Evolutionary conservation across 2,888 invertebrate species (phyloP).

Genomic region (Drosophila macrospina): DNA sequence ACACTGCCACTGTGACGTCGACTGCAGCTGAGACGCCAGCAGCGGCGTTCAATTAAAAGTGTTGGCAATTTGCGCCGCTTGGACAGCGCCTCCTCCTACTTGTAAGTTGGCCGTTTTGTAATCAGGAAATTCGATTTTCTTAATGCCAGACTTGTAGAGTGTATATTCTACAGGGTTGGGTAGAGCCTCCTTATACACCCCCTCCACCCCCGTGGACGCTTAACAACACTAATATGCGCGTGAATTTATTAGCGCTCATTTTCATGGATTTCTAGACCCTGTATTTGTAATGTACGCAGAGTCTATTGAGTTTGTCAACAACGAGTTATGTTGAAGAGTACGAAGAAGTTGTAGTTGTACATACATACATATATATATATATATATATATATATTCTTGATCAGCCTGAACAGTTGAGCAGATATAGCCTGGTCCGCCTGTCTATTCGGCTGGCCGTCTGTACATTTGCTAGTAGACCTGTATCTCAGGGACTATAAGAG

Average conservation of each 20-base stretch:
- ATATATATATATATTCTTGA: too few species aligned
- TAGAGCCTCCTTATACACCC: too few species aligned
- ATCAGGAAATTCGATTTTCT: conserved; percentile 84
- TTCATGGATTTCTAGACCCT: conserved; percentile 21
- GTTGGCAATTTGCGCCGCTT: conserved; percentile 77
- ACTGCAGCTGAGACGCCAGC: conserved; percentile 28
- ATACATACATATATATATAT: too few species aligned
- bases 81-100: conserved; percentile 48
- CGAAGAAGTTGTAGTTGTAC: too few species aligned
- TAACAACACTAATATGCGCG: conserved; percentile 70
- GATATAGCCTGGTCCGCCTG: too few species aligned
- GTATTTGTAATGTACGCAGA: not conserved
- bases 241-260: conserved; percentile 80
- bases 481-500: too few species aligned
- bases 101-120: conserved; percentile 56
- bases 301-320: not conserved
- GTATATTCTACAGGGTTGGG: not conserved
- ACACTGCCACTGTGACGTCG: conserved; percentile 34
- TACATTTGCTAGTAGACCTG: too few species aligned
- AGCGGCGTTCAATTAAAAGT: conserved; percentile 75
- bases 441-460: too few species aligned
- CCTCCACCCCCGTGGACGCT: not conserved
- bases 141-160: conserved; percentile 65
- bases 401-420: too few species aligned
- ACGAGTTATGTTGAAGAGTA: too few species aligned